Evolutionary conservation across 2,797 vertebrate species (phyloP).

Genomic region (Esox lucius): DNA sequence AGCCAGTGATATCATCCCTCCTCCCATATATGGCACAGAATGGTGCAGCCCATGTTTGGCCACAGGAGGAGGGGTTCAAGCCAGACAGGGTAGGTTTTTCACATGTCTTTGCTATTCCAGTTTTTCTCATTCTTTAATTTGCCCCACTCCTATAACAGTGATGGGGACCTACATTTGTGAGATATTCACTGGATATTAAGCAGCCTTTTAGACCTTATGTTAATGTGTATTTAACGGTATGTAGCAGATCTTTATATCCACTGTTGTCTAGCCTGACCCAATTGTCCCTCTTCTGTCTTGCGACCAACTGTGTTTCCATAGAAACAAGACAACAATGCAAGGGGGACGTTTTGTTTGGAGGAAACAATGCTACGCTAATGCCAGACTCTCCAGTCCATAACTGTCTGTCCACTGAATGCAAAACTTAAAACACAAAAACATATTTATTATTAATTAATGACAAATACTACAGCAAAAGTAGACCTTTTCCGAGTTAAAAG

Average conservation of each 20-base stretch:
- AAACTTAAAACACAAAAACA: background rate
- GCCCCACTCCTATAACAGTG: background rate
- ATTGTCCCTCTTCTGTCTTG: constrained; percentile 42
- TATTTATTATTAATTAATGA: background rate
- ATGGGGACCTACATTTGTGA: constrained; percentile 40
- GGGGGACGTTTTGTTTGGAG: constrained; percentile 43
- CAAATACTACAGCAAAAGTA: background rate
- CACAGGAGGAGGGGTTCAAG: constrained; percentile 61
- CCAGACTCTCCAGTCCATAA: constrained; percentile 36
- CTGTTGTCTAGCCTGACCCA: constrained; percentile 35
- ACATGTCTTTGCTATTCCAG: constrained; percentile 13
- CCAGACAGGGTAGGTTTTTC: constrained; percentile 38
- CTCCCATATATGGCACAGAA: constrained; percentile 70
- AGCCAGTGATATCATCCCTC: constrained; percentile 78
- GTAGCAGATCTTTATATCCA: constrained; percentile 18
- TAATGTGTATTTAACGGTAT: constrained; percentile 26
- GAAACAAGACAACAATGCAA: constrained; percentile 60
- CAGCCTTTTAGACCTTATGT: constrained; percentile 30
- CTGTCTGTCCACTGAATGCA: constrained; percentile 21
- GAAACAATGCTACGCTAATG: constrained; percentile 47
- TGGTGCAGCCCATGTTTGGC: constrained; percentile 75
- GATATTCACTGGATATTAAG: constrained; percentile 37
- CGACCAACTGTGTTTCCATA: constrained; percentile 51
- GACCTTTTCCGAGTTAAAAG: background rate
- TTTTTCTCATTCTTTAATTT: constrained; percentile 7